These are phyloP conservation scores for Hoplodrina blanda DNA, from an alignment of 2,888 invertebrate genomes.

Conservation along the genomic window DNA sequence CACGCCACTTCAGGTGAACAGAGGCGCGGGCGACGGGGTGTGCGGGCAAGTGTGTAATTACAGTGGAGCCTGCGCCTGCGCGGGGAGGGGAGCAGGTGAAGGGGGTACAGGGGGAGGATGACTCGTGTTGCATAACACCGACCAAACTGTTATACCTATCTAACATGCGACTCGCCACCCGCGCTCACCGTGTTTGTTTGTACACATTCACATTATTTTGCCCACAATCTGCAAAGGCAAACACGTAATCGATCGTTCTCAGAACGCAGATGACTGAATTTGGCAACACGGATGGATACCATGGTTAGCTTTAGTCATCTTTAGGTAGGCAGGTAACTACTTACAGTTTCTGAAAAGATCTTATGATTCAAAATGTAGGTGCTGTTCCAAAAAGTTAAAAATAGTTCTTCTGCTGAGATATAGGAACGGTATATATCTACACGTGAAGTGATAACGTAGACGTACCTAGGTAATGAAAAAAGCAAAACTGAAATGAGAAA, in stretches of 20 bases:
- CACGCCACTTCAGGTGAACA: constrained; percentile 62
- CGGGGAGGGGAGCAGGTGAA: constrained; percentile 46
- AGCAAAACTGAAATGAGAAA: constrained; percentile 61
- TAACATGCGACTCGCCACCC: constrained; percentile 61
- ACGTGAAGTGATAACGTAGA: constrained; percentile 16
- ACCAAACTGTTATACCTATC: constrained; percentile 68
- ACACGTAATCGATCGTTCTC: constrained; percentile 73
- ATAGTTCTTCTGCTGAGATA: neutral
- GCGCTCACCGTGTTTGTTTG: constrained; percentile 77
- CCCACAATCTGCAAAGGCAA: constrained; percentile 72
- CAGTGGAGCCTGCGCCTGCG: constrained; percentile 73
- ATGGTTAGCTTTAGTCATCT: constrained; percentile 57
- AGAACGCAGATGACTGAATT: constrained; percentile 71
- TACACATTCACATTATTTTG: constrained; percentile 81
- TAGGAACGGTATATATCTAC: neutral
- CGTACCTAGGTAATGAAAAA: constrained; percentile 37
- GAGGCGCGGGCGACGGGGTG: constrained; percentile 58
- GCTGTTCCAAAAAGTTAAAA: neutral
- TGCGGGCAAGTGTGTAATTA: constrained; percentile 81
- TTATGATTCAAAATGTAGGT: neutral
- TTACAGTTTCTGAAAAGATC: neutral
- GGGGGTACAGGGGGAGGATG: constrained; percentile 62
- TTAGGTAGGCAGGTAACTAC: neutral
- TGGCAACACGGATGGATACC: constrained; percentile 72
- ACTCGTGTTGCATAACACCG: constrained; percentile 83